phyloP scores from a whole-genome alignment of 2,888 invertebrate genomes.

The Prostheceraeus crozeri region DNA sequence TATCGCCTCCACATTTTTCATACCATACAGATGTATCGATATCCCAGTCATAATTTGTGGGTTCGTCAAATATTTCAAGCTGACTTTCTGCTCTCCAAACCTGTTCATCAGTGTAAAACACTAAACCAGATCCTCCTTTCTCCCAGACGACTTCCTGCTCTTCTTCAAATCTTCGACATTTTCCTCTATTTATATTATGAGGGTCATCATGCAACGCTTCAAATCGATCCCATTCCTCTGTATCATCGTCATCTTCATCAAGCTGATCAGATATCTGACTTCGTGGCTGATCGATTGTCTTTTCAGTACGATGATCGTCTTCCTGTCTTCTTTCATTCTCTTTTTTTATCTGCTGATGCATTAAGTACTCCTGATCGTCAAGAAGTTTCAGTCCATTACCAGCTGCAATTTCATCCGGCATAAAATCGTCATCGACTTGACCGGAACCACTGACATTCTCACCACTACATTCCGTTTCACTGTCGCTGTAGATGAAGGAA shows the following conservation, averaged over 20 bases:
- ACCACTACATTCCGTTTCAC: constrained; percentile 17
- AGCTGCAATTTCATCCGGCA: too few relatives aligned
- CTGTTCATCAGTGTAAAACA: constrained; percentile 62
- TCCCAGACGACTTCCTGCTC: constrained; percentile 61
- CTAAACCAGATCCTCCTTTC: constrained; percentile 62
- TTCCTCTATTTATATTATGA: constrained; percentile 57
- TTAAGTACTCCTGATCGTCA: constrained; percentile 5
- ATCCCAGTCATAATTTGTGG: constrained; percentile 62
- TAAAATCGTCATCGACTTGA: too few relatives aligned
- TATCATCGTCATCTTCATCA: constrained; percentile 55
- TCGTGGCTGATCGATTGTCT: constrained; percentile 39
- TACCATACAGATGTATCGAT: constrained; percentile 61
- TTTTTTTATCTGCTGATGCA: constrained; percentile 1
- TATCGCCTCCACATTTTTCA: constrained; percentile 43
- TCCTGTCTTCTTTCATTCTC: constrained; percentile 14
- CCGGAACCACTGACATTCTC: constrained; percentile 16
- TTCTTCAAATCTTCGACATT: constrained; percentile 58
- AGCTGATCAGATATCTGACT: too few relatives aligned
- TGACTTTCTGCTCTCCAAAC: constrained; percentile 60
- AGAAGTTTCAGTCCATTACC: too few relatives aligned
- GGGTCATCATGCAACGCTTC: constrained; percentile 60
- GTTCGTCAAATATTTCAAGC: constrained; percentile 58
- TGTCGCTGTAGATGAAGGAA: constrained; percentile 29
- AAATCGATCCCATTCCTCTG: constrained; percentile 61
- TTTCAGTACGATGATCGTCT: constrained; percentile 31